Evolutionary conservation across 2,797 vertebrate genomes (phyloP), one percentile per base, ranked within the genome.

Genomic region (Sebastes kiyomatsui): DNA sequence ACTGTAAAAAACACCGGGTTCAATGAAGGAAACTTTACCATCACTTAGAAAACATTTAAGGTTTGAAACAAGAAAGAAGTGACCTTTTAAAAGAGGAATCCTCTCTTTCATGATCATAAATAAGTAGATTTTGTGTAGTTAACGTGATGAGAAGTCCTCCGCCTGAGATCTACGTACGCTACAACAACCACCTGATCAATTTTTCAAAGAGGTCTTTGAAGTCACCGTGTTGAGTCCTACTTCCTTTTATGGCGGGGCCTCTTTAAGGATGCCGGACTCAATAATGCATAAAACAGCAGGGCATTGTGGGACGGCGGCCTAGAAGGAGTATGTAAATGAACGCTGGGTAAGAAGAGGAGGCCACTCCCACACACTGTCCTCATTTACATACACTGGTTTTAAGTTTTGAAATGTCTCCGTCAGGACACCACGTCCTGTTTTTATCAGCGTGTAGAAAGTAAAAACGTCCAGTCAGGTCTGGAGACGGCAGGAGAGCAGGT

Each of bases 131-230:
- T 46, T 18, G 16, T 46, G 42, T 46, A 42, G 71, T 74, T 68
- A 66, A 68, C 27, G 62, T 46, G 38, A 82, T 81, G 52, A 85
- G 87, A 83, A 82, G 69, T 46, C 72, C 78, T 27, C 77, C 14
- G 13, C 14, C 35, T 38, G 38, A 55, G 77, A 86, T 80, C 72
- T 75, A 70, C 83, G 82, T 74, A 33, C 87, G 79, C 66, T 77
- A 85, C 84, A 77, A 84, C 42, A 46, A 65, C 66, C 81, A 87
- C 67, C 87, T 90, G 87, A 93, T 93, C 83, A 79, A 92, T 94
- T 87, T 93, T 94, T 94, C 87, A 93, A 82, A 88, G 62, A 65
- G 67, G 28, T 71, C 82, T 94, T 93, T 94, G 90, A 94, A 93
- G 91, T 90, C 67, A 52, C 79, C 83, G 65, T 67, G 75, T 73